phyloP scores from a whole-genome alignment of 2,797 vertebrate genomes.

The Sphaeramia orbicularis region DNA sequence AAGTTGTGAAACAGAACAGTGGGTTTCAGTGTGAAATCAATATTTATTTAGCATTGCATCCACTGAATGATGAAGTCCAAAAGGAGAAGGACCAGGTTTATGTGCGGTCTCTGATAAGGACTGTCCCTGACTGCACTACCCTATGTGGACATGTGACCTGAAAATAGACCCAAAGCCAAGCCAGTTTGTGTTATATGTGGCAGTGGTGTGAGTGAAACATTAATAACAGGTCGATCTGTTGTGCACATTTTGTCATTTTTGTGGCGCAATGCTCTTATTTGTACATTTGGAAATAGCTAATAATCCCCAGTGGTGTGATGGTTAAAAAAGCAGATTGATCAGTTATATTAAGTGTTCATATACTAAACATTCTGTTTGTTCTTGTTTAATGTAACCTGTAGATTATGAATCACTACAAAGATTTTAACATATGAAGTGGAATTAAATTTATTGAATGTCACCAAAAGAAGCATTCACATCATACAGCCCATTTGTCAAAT shows the following conservation, averaged over 20 bases:
- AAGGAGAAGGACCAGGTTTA: conserved; percentile 14
- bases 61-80: conserved; percentile 27
- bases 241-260: conserved; percentile 5
- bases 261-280: conserved; percentile 5
- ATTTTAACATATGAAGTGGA: too few species aligned
- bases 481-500: too few species aligned
- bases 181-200: not conserved
- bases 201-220: conserved; percentile 32
- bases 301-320: not conserved
- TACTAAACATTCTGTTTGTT: too few species aligned
- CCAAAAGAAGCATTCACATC: too few species aligned
- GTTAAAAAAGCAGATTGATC: not conserved
- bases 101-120: conserved; percentile 23
- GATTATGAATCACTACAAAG: too few species aligned
- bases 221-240: conserved; percentile 18
- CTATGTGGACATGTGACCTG: conserved; percentile 14
- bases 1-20: too few species aligned
- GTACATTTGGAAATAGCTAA: conserved; percentile 9
- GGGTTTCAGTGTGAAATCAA: too few species aligned
- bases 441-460: too few species aligned
- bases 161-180: conserved; percentile 19
- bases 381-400: too few species aligned
- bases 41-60: not conserved
- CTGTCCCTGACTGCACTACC: conserved; percentile 10
- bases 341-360: too few species aligned